phyloP scores from a whole-genome alignment of 2,113 vertebrate genomes.

The Pipa parva region DNA sequence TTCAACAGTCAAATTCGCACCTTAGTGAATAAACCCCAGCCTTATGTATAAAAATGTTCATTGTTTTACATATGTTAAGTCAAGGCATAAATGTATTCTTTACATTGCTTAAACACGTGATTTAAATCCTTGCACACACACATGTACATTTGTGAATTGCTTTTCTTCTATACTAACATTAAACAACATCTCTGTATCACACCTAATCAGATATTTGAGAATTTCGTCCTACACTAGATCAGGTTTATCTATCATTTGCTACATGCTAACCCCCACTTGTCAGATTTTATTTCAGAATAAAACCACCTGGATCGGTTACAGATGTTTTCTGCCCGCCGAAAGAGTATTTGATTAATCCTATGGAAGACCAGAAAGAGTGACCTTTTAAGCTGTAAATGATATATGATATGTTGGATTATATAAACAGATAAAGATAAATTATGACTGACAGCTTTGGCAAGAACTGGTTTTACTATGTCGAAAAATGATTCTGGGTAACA shows the following conservation, averaged over 20 bases:
- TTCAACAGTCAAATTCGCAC: too few relatives aligned
- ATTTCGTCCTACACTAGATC: slow-evolving; percentile 11
- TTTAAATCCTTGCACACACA: too few relatives aligned
- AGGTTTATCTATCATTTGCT: background rate
- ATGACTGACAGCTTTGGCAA: slow-evolving; percentile 18
- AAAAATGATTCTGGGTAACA: slow-evolving; percentile 16
- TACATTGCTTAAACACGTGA: too few relatives aligned
- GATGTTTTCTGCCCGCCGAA: slow-evolving; percentile 12
- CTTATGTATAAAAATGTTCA: too few relatives aligned
- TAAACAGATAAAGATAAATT: slow-evolving; percentile 32
- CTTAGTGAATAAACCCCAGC: too few relatives aligned
- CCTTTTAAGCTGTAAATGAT: slow-evolving; percentile 29
- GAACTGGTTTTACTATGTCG: slow-evolving; percentile 24
- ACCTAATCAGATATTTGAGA: slow-evolving; percentile 30
- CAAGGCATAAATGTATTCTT: too few relatives aligned
- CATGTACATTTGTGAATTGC: background rate
- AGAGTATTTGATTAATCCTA: slow-evolving; percentile 20
- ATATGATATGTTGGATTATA: slow-evolving; percentile 17
- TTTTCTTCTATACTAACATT: slow-evolving; percentile 2
- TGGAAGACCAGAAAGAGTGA: slow-evolving; percentile 15
- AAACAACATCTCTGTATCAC: slow-evolving; percentile 19
- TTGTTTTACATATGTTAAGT: too few relatives aligned
- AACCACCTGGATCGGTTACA: slow-evolving; percentile 22
- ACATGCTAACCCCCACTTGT: background rate
- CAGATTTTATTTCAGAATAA: slow-evolving; percentile 26